Conservation (phyloP, 2,113 vertebrate genomes). For the Hyperopisus bebe region DNA sequence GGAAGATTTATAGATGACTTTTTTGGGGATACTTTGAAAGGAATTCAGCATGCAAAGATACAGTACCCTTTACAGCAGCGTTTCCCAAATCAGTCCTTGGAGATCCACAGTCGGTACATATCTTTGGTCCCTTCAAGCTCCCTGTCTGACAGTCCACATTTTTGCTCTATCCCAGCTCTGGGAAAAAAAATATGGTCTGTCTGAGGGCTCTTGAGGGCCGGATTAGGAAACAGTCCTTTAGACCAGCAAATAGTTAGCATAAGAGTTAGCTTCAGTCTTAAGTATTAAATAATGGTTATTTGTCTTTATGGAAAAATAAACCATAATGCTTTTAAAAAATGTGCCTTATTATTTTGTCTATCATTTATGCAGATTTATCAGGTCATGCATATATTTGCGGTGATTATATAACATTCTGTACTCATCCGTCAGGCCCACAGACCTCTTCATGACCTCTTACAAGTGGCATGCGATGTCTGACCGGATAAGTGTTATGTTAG, state of each 20-base stretch:
- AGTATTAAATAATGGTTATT: neutral
- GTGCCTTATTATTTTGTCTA: neutral
- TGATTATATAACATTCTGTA: neutral
- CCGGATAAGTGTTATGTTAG: neutral
- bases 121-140: neutral
- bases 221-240: neutral
- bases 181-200: neutral
- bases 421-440: neutral
- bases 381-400: neutral
- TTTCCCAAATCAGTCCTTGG: neutral
- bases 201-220: neutral
- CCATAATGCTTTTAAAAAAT: slow-evolving; percentile 1
- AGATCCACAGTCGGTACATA: neutral
- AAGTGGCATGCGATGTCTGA: neutral
- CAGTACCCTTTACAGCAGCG: neutral
- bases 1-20: neutral
- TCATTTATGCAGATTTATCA: neutral
- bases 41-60: neutral
- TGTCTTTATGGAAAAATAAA: neutral
- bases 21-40: neutral
- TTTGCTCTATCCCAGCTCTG: neutral
- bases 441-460: neutral
- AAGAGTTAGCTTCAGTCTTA: neutral
- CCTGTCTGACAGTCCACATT: neutral
- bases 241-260: neutral